Percentiles rank a stretch among this genome's conserved stretches.
These are phyloP conservation scores for Bombus haemorrhoidalis DNA, from an alignment of 1,140 invertebrate genomes.

Conservation along the genomic window DNA sequence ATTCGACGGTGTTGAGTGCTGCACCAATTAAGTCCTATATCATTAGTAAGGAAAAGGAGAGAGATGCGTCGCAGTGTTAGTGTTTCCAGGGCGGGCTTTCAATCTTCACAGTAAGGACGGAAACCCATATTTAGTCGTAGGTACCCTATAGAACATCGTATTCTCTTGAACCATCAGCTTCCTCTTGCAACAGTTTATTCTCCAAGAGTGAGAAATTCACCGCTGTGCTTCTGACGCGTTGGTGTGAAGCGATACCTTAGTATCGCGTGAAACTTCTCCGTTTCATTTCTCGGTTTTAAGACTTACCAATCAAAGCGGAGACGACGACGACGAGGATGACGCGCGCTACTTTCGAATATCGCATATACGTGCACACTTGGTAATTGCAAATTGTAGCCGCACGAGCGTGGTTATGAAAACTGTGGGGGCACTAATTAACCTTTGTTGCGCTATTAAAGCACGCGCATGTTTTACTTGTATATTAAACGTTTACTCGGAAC, in stretches of 20 bases:
- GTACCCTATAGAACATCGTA: background rate
- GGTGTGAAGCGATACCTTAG: background rate
- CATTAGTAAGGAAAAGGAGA: constrained; percentile 62
- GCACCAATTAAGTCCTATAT: constrained; percentile 69
- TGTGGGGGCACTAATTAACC: constrained; percentile 15
- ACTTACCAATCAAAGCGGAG: background rate
- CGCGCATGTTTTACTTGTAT: background rate
- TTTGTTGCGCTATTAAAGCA: constrained; percentile 18
- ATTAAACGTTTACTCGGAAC: constrained; percentile 2
- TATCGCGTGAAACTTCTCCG: background rate
- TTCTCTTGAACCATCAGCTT: background rate
- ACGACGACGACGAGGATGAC: background rate
- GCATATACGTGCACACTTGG: too few relatives aligned
- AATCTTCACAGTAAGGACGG: background rate
- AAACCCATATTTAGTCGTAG: constrained; percentile 22
- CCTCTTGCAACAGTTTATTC: background rate
- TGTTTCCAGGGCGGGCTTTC: constrained; percentile 44
- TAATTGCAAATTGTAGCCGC: background rate
- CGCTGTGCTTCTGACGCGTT: background rate
- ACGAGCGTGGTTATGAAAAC: background rate
- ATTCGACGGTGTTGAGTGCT: constrained; percentile 68
- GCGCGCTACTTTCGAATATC: background rate
- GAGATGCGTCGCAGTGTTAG: constrained; percentile 21
- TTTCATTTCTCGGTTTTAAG: background rate
- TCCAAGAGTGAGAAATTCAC: background rate